A percentile compares a stretch with the other conserved stretches of the same genome.
Conservation (phyloP, 2,797 vertebrate species). For the Philypnodon macrostomus region DNA sequence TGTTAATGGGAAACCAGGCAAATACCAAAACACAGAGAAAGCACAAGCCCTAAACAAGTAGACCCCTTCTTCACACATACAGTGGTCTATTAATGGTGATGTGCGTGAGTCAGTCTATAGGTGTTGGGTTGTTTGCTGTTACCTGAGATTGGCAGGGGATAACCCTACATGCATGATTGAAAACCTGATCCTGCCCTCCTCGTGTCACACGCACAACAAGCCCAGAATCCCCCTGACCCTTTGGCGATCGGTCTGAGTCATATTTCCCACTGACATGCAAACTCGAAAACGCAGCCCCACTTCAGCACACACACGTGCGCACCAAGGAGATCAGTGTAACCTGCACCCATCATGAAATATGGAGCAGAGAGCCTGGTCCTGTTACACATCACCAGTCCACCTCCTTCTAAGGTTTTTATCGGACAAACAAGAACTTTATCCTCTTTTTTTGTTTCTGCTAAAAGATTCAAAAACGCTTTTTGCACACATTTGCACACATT, state of each 20-base stretch:
- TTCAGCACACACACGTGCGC: background rate
- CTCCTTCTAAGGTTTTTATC: background rate
- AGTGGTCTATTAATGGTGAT: no score
- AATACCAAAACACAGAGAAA: no score
- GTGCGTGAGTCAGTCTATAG: no score
- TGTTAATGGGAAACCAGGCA: no score
- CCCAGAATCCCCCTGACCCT: slow-evolving; percentile 24
- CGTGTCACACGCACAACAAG: background rate
- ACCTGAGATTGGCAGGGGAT: slow-evolving; percentile 35
- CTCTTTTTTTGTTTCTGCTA: no score
- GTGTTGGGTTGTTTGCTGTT: background rate
- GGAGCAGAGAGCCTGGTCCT: slow-evolving; percentile 27
- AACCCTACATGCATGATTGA: slow-evolving; percentile 22
- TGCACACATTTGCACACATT: no score
- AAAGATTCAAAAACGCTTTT: no score
- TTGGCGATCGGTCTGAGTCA: slow-evolving; percentile 11
- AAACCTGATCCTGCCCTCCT: slow-evolving; percentile 17
- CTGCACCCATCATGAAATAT: slow-evolving; percentile 62
- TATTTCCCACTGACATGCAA: slow-evolving; percentile 32
- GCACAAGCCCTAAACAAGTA: no score
- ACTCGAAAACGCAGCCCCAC: slow-evolving; percentile 3
- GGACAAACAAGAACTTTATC: background rate
- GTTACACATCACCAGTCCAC: slow-evolving; percentile 56
- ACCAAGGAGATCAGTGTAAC: slow-evolving; percentile 34
- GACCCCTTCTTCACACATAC: no score